These are phyloP conservation scores for Cydia amplana DNA, from an alignment of 1,140 invertebrate genomes.

Conservation along the genomic window DNA sequence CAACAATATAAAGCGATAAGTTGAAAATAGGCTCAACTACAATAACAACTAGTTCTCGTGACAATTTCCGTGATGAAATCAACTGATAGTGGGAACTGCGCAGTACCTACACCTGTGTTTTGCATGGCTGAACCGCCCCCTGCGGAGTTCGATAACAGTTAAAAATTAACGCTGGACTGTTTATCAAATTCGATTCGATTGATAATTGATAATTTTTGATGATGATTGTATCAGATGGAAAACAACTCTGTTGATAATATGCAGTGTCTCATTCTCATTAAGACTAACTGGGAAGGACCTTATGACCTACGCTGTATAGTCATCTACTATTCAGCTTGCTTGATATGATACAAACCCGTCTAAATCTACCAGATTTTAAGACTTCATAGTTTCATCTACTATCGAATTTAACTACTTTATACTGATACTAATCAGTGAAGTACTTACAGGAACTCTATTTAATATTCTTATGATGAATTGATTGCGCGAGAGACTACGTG, in stretches of 20 bases:
- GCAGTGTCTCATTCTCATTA: too few species aligned
- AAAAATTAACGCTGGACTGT: too few species aligned
- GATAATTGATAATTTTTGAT: too few species aligned
- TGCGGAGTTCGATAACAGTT: not conserved
- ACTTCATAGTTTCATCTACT: not conserved
- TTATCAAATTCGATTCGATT: too few species aligned
- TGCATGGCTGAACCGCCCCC: not conserved
- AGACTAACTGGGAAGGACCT: too few species aligned
- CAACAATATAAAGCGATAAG: not conserved
- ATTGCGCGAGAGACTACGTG: not conserved
- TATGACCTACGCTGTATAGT: too few species aligned
- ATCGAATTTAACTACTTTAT: not conserved
- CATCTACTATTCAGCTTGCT: too few species aligned
- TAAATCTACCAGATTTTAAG: not conserved
- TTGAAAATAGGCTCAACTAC: not conserved
- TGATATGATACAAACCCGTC: not conserved
- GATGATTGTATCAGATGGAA: too few species aligned
- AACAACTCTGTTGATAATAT: too few species aligned
- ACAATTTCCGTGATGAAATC: constrained; percentile 8
- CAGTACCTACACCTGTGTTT: constrained; percentile 6
- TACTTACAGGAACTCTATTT: not conserved
- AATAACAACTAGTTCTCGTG: not conserved
- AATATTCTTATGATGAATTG: not conserved
- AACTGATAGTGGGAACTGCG: not conserved
- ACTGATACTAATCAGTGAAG: not conserved